Percentiles rank a stretch among this genome's conserved stretches.
phyloP scores from a whole-genome alignment of 2,113 vertebrate genomes.

The Nestor notabilis region DNA sequence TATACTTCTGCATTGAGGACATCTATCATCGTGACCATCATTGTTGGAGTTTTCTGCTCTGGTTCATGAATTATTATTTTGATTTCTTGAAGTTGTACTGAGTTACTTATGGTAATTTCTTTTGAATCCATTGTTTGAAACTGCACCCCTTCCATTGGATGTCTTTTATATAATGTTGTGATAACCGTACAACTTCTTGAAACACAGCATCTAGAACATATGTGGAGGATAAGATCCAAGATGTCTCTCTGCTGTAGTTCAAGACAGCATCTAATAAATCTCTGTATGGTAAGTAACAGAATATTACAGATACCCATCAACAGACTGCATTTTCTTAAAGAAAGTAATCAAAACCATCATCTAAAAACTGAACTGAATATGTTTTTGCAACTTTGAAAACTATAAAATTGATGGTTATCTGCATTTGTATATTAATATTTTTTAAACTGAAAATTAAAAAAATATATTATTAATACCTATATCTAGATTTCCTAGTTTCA shows the following conservation, averaged over 20 bases:
- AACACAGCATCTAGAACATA: not conserved
- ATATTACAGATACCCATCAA: not conserved
- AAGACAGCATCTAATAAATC: not conserved
- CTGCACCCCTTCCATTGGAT: not conserved
- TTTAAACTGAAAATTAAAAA: not conserved
- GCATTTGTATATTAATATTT: not conserved
- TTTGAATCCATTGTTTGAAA: not conserved
- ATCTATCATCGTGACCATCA: fast-evolving
- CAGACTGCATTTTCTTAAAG: not conserved
- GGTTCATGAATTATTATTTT: not conserved
- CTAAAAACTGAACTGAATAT: not conserved
- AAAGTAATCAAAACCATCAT: not conserved
- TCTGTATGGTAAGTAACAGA: not conserved
- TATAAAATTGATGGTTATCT: not conserved
- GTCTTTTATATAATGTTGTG: not conserved
- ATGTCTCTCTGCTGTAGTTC: not conserved
- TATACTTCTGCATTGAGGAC: not conserved
- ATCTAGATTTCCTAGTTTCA: not conserved
- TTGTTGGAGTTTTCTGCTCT: not conserved
- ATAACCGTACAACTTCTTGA: not conserved
- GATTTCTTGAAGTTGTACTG: not conserved
- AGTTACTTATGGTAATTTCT: not conserved
- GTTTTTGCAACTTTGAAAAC: not conserved
- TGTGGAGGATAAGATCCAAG: not conserved
- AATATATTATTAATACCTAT: not conserved